Evolutionary conservation across 1,140 invertebrate genomes (phyloP).

Genomic region (Aphaenogaster floridana): DNA sequence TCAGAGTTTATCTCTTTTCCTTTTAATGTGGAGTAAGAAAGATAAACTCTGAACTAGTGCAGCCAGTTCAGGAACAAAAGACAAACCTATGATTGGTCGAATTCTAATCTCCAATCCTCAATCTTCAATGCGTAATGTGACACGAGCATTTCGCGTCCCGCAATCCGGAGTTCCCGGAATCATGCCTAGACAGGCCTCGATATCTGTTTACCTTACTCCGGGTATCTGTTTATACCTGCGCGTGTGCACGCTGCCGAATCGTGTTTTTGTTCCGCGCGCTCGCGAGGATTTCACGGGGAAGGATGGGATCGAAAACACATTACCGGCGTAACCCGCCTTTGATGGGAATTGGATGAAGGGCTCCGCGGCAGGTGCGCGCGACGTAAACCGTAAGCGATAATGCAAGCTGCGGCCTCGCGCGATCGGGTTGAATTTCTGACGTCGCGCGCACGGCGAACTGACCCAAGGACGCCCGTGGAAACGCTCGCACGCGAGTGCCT

Average conservation of each 20-base stretch:
- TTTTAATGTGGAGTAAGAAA: too few relatives aligned
- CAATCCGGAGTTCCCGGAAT: not conserved
- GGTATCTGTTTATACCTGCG: not conserved
- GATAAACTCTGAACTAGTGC: too few relatives aligned
- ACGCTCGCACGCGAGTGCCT: conserved; percentile 27
- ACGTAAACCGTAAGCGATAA: conserved; percentile 41
- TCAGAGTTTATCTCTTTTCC: too few relatives aligned
- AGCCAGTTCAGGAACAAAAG: too few relatives aligned
- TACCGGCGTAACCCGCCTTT: not conserved
- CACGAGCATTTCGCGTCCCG: too few relatives aligned
- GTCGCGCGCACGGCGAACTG: conserved; percentile 34
- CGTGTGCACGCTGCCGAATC: not conserved
- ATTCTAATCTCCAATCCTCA: too few relatives aligned
- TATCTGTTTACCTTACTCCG: not conserved
- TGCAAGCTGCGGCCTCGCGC: conserved; percentile 11
- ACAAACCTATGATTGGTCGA: too few relatives aligned
- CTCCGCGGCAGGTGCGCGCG: not conserved
- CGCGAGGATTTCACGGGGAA: not conserved
- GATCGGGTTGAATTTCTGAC: conserved; percentile 58
- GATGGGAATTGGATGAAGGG: not conserved
- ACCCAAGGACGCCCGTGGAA: conserved; percentile 66
- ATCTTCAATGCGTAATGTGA: too few relatives aligned
- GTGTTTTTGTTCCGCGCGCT: not conserved
- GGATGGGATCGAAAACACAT: not conserved
- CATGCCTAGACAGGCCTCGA: not conserved